Conservation (phyloP, 1,140 invertebrate genomes). For the Chionoecetes opilio region DNA sequence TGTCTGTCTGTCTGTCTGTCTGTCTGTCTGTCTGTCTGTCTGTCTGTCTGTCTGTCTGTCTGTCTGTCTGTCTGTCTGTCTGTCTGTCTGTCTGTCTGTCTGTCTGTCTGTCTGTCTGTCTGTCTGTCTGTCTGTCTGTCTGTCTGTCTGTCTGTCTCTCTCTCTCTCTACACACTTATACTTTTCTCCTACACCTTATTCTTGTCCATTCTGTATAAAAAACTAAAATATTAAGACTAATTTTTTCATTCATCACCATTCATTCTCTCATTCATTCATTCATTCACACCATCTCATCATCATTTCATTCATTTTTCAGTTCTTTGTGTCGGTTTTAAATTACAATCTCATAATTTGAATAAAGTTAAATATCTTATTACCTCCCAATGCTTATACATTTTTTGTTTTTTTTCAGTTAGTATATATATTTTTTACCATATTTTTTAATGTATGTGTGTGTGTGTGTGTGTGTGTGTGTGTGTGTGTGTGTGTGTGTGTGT, state of each 20-base stretch:
- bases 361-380: neutral
- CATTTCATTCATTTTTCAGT: conserved; percentile 4
- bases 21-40: too few species aligned
- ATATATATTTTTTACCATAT: too few species aligned
- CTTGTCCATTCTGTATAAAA: neutral
- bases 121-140: too few species aligned
- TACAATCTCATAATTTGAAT: neutral
- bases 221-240: too few species aligned
- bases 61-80: too few species aligned
- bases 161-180: neutral
- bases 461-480: neutral
- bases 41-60: too few species aligned
- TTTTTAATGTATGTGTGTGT: neutral
- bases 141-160: too few species aligned
- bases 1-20: too few species aligned
- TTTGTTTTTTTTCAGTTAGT: too few species aligned
- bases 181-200: neutral
- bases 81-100: too few species aligned
- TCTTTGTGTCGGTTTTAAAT: neutral
- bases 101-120: too few species aligned
- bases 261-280: neutral
- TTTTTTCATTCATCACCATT: neutral
- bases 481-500: neutral
- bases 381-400: neutral
- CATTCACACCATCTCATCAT: neutral